A percentile compares a stretch with the other conserved stretches of the same genome.
These are phyloP conservation scores for Cyphomyrmex costatus DNA, from an alignment of 1,140 invertebrate genomes.

Conservation along the genomic window DNA sequence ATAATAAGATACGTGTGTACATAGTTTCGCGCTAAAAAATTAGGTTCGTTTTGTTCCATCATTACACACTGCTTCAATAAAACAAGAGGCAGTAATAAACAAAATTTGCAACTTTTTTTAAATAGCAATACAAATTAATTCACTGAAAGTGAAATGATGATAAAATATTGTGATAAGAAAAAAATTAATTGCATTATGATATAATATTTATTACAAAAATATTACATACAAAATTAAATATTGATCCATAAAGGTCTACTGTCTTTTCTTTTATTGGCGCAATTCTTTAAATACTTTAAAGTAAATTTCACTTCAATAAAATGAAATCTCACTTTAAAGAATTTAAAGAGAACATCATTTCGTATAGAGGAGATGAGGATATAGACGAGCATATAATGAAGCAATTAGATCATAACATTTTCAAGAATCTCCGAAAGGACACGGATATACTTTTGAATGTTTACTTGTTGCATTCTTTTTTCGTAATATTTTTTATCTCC, in stretches of 20 bases:
- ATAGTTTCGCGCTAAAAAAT: not conserved
- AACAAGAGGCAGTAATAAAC: not conserved
- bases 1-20: not conserved
- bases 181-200: not conserved
- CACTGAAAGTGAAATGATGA: not conserved
- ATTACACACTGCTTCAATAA: not conserved
- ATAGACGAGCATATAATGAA: constrained; percentile 4
- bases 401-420: not conserved
- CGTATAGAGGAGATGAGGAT: not conserved
- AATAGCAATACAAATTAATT: not conserved
- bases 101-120: not conserved
- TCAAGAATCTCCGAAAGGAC: constrained; percentile 6
- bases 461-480: constrained; percentile 47
- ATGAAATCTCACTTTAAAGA: too few relatives aligned
- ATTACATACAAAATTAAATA: not conserved
- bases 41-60: not conserved
- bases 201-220: not conserved
- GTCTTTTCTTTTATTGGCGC: not conserved
- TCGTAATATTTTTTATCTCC: constrained; percentile 44
- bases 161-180: constrained; percentile 12
- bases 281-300: not conserved
- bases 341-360: not conserved
- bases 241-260: not conserved
- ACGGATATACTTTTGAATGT: constrained; percentile 42
- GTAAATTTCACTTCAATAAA: too few relatives aligned